A percentile compares a stretch with the other conserved stretches of the same genome.
These are phyloP conservation scores for Drosophila dunni DNA, from an alignment of 1,140 invertebrate genomes.

Conservation along the genomic window DNA sequence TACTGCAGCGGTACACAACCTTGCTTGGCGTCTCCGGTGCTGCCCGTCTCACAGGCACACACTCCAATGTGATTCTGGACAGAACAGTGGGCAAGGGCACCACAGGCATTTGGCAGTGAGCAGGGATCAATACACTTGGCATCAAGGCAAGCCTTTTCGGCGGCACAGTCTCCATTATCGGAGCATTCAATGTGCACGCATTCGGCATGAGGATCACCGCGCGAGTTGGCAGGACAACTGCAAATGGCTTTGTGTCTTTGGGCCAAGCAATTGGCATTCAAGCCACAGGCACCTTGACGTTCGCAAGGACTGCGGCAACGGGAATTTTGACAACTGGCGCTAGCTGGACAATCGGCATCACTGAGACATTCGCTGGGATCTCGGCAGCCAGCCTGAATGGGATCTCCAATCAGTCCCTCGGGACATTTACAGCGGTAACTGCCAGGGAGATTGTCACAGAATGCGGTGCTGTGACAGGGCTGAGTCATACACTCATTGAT, in stretches of 20 bases:
- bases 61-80: constrained; percentile 90
- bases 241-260: constrained; percentile 89
- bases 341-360: constrained; percentile 91
- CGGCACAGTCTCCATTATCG: constrained; percentile 90
- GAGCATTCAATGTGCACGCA: constrained; percentile 91
- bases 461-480: constrained; percentile 91
- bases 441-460: constrained; percentile 91
- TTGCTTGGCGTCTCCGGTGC: constrained; percentile 93
- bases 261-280: constrained; percentile 90
- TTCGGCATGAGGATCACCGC: constrained; percentile 89
- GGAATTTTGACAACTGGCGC: constrained; percentile 91
- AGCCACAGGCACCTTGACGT: constrained; percentile 88
- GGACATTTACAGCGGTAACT: constrained; percentile 91
- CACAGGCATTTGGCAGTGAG: constrained; percentile 91
- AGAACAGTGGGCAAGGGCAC: constrained; percentile 90
- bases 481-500: constrained; percentile 91
- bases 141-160: constrained; percentile 90
- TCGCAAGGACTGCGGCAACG: constrained; percentile 93
- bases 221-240: constrained; percentile 90
- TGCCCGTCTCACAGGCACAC: constrained; percentile 92
- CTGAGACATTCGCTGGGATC: constrained; percentile 92
- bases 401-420: constrained; percentile 92
- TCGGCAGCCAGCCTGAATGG: constrained; percentile 88
- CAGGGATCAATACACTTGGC: constrained; percentile 93
- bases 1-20: constrained; percentile 92